Conservation (phyloP, 2,113 vertebrate species). For the Apodemus sylvaticus region DNA sequence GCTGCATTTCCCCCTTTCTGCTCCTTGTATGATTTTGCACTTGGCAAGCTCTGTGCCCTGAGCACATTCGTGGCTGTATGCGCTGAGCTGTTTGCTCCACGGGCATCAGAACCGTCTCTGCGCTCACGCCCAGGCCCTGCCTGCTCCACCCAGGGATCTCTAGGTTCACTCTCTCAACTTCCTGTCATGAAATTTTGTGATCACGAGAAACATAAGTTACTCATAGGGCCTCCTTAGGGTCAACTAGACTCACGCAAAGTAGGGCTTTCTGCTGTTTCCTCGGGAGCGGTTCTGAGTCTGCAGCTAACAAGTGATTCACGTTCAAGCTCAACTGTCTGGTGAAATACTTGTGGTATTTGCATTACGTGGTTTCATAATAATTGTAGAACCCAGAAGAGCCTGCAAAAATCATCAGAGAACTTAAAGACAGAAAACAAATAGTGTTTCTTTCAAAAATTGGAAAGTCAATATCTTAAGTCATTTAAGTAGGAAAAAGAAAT, state of each 20-base stretch:
- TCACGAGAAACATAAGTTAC: not conserved
- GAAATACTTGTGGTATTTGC: slow-evolving; percentile 3
- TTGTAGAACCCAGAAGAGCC: not conserved
- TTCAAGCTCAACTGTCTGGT: not conserved
- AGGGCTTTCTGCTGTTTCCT: slow-evolving; percentile 5
- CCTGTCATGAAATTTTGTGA: not conserved
- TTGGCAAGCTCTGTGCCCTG: not conserved
- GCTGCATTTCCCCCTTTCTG: not conserved
- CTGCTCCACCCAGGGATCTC: slow-evolving; percentile 93
- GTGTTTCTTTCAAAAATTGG: not conserved
- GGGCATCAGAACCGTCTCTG: not conserved
- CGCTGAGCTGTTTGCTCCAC: not conserved
- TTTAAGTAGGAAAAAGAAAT: slow-evolving; percentile 21
- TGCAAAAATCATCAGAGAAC: not conserved
- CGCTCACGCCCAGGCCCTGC: slow-evolving; percentile 88
- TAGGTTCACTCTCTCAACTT: slow-evolving; percentile 87
- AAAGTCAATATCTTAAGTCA: not conserved
- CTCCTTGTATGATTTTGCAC: not conserved
- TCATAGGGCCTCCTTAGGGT: not conserved
- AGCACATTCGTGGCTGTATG: not conserved
- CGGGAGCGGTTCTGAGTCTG: not conserved
- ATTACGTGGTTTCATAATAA: slow-evolving; percentile 23
- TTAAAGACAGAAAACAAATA: not conserved
- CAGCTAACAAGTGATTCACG: not conserved
- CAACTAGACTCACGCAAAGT: not conserved